Conservation (phyloP, 2,797 vertebrate genomes). For the Sphaeramia orbicularis region DNA sequence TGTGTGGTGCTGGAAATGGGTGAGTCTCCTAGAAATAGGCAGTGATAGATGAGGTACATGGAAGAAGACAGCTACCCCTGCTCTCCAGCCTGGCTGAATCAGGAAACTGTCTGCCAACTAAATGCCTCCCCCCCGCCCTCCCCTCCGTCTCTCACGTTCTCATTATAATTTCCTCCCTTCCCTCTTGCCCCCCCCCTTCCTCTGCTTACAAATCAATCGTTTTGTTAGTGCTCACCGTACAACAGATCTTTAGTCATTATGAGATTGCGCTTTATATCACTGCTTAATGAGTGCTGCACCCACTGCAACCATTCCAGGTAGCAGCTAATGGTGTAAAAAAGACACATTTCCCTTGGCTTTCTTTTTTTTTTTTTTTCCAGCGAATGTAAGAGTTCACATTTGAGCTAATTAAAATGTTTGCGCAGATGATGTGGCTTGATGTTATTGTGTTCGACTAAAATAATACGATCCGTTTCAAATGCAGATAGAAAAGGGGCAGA, state of each 20-base stretch:
- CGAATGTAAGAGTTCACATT: constrained; percentile 18
- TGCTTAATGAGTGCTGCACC: constrained; percentile 79
- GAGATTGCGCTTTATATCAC: constrained; percentile 81
- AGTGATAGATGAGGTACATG: constrained; percentile 87
- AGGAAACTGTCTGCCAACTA: constrained; percentile 83
- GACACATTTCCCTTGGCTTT: no score
- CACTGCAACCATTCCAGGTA: constrained; percentile 69
- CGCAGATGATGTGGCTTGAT: constrained; percentile 18
- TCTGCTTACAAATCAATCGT: constrained; percentile 80
- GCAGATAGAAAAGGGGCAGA: no score
- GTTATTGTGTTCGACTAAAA: constrained; percentile 14
- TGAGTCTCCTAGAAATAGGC: constrained; percentile 80
- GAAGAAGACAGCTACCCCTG: constrained; percentile 80
- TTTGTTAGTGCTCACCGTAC: constrained; percentile 84
- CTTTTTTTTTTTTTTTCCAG: constrained; percentile 8
- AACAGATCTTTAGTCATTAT: constrained; percentile 85
- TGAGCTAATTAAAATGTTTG: constrained; percentile 62
- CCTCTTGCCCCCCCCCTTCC: constrained; percentile 64
- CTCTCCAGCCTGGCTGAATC: constrained; percentile 85
- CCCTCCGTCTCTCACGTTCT: constrained; percentile 62
- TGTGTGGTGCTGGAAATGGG: constrained; percentile 59
- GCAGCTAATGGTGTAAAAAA: constrained; percentile 66
- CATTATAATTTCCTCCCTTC: constrained; percentile 77
- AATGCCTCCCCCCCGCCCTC: constrained; percentile 67
- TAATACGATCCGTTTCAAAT: no score